These are phyloP conservation scores for Epinephelus awoara DNA, from an alignment of 2,797 vertebrate species.

Conservation along the genomic window DNA sequence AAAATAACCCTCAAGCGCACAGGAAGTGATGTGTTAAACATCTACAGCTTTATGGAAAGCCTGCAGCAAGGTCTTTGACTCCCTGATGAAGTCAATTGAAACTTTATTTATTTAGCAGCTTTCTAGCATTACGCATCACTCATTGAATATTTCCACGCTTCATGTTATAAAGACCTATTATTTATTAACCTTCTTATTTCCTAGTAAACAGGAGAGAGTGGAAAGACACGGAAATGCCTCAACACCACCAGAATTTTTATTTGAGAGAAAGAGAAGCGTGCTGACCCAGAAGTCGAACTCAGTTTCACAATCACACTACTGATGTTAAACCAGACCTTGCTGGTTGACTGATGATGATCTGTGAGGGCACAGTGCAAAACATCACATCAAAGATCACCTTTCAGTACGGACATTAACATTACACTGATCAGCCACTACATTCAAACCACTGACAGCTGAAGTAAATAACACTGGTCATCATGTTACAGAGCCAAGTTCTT, in stretches of 20 bases:
- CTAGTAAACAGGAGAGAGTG: not conserved
- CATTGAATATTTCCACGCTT: not conserved
- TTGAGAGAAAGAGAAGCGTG: not conserved
- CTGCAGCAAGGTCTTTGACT: constrained; percentile 4
- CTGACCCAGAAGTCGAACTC: not conserved
- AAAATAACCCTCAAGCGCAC: not conserved
- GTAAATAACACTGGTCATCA: too few species aligned
- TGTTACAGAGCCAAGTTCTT: too few species aligned
- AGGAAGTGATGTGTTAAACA: constrained; percentile 9
- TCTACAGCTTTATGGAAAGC: not conserved
- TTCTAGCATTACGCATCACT: not conserved
- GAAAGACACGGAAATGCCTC: constrained; percentile 8
- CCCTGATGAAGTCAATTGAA: not conserved
- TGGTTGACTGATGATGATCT: not conserved
- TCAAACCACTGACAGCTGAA: too few species aligned
- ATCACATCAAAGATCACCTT: too few species aligned
- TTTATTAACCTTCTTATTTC: not conserved
- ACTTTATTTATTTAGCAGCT: not conserved
- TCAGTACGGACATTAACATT: too few species aligned
- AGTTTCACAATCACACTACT: not conserved
- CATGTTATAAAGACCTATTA: not conserved
- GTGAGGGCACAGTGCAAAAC: too few species aligned
- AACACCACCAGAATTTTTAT: not conserved
- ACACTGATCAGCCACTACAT: too few species aligned
- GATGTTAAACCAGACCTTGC: not conserved